Evolutionary conservation across 2,888 invertebrate genomes (phyloP).

Genomic region (Erannis defoliaria): DNA sequence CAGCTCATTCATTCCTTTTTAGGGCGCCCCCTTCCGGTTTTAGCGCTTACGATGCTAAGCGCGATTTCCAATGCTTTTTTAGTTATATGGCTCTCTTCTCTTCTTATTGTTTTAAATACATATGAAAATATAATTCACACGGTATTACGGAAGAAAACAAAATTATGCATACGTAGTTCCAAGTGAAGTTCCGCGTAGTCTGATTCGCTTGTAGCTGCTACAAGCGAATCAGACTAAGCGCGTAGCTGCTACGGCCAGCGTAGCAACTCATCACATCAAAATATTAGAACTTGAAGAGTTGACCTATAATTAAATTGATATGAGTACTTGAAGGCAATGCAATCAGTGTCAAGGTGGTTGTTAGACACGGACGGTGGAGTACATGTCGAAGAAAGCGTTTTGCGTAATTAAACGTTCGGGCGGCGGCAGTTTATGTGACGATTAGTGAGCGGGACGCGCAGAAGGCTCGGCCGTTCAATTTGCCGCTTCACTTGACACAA

Average conservation of each 20-base stretch:
- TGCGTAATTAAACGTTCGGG: conserved; percentile 81
- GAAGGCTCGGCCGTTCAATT: conserved; percentile 86
- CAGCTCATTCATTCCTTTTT: too few relatives aligned
- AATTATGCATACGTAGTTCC: too few relatives aligned
- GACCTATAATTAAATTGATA: neutral
- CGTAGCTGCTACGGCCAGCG: conserved; percentile 5
- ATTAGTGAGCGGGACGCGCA: conserved; percentile 82
- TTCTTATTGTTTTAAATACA: too few relatives aligned
- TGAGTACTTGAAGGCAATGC: conserved; percentile 2
- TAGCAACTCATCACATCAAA: neutral
- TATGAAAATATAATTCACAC: too few relatives aligned
- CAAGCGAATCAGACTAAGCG: neutral
- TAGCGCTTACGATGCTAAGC: too few relatives aligned
- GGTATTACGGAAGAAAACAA: too few relatives aligned
- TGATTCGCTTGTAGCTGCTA: neutral
- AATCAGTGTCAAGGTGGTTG: conserved; percentile 35
- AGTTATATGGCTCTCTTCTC: too few relatives aligned
- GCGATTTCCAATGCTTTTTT: too few relatives aligned
- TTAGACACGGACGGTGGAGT: conserved; percentile 46
- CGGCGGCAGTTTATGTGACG: conserved; percentile 82
- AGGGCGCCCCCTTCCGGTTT: too few relatives aligned
- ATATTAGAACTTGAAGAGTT: neutral
- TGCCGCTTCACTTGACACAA: conserved; percentile 87
- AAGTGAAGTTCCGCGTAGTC: neutral
- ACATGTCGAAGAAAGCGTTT: conserved; percentile 70